Percentiles rank a stretch among this genome's conserved stretches.
phyloP scores from a whole-genome alignment of 2,797 vertebrate species.

The Champsocephalus esox region DNA sequence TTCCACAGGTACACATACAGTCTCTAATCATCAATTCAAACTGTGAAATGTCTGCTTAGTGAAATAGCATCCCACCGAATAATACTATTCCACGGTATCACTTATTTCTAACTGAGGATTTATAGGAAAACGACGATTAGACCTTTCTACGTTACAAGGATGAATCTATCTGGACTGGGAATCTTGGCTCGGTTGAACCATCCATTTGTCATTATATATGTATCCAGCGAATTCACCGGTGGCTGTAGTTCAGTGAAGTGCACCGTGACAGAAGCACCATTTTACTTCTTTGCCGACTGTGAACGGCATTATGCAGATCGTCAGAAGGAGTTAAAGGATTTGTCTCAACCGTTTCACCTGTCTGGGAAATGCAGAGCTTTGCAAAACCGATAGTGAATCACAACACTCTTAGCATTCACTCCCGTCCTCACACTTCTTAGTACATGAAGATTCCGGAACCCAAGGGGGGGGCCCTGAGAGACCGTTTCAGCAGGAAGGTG shows the following conservation, averaged over 20 bases:
- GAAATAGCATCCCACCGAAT: conserved; percentile 12
- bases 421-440: conserved; percentile 12
- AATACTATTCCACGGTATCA: conserved; percentile 25
- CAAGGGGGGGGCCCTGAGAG: conserved; percentile 32
- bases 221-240: conserved; percentile 66
- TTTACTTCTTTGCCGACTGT: conserved; percentile 17
- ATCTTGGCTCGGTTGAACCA: conserved; percentile 46
- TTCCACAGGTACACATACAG: not conserved
- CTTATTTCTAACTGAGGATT: conserved; percentile 46
- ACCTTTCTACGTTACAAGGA: conserved; percentile 56
- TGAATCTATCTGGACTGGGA: conserved; percentile 57
- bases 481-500: conserved; percentile 50
- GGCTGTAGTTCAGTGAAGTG: conserved; percentile 57
- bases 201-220: conserved; percentile 77
- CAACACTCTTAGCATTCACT: conserved; percentile 1
- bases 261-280: conserved; percentile 34
- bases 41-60: conserved; percentile 1
- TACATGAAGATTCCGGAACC: conserved; percentile 31
- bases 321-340: not conserved
- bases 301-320: conserved; percentile 13
- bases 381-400: not conserved
- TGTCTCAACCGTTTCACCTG: not conserved
- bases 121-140: conserved; percentile 42
- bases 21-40: conserved; percentile 27
- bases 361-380: conserved; percentile 4